Evolutionary conservation across 2,888 invertebrate species (phyloP), one percentile per base, ranked within the genome.

Genomic region (Diplazon laetatorius): DNA sequence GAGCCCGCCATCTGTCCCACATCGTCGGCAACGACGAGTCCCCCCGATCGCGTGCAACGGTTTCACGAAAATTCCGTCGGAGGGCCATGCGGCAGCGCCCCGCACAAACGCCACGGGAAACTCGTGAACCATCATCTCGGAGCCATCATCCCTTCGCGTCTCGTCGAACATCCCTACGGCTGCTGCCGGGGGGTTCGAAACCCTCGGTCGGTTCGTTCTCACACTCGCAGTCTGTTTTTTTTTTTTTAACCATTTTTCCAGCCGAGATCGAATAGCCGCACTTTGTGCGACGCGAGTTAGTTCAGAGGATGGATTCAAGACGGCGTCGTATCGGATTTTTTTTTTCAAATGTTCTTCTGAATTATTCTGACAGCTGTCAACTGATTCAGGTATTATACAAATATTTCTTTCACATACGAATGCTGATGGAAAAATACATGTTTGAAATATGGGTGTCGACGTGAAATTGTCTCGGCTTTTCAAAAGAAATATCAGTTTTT

Each of bases 1-100:
- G 37, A 10, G 8, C 55, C 77, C 85, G 90, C 89, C 90, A 89
- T 89, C 90, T 89, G 83, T 77, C 85, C 88, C 48, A 73, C 50
- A 80, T 82, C 82, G 76, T 73, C 71, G 74, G 74, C 77, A 84
- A 87, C 85, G 78, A 71, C 71, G 57, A 82, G 69, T 76, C 52
- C 25, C n/a, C n/a, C n/a, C n/a, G n/a, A n/a, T 37, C 30, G 66
- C 83, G 48, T 79, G 72, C n/a, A n/a, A n/a, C 55, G 42, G 86
- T 86, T 89, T 89, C 88, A 82, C 80, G 68, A 62, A 71, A 78
- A 84, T 80, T 83, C 82, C 80, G 69, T 68, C 84, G 89, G 89
- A 85, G 87, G 89, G 89, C 89, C 69, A 35, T 44, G 52, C 66
- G 37, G 12, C 12, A 39, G 30, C 71, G 66, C 69, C 68, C n/a